phyloP scores from a whole-genome alignment of 2,888 invertebrate species.

The Parnassius smintheus region DNA sequence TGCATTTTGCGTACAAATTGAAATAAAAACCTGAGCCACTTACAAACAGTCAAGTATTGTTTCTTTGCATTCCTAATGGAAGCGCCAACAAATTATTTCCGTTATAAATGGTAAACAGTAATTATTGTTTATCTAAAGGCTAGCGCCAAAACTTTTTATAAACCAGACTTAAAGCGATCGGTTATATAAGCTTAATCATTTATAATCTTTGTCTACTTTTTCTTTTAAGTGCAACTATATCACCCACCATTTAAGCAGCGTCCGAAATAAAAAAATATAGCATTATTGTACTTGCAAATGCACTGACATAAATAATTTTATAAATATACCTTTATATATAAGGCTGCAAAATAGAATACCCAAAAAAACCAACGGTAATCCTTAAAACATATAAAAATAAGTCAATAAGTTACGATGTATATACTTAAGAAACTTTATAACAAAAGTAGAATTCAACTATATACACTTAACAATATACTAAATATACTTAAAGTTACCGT shows the following conservation, averaged over 20 bases:
- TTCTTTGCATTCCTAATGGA: slow-evolving; percentile 58
- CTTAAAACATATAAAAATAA: background rate
- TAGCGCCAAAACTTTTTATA: slow-evolving; percentile 25
- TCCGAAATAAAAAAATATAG: slow-evolving; percentile 61
- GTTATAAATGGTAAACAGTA: slow-evolving; percentile 2
- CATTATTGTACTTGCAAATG: slow-evolving; percentile 32
- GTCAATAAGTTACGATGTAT: background rate
- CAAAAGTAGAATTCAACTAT: background rate
- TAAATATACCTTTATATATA: slow-evolving; percentile 1
- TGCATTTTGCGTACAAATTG: too few relatives aligned
- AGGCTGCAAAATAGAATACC: slow-evolving; percentile 2
- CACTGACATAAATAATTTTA: slow-evolving; percentile 23
- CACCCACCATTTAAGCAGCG: slow-evolving; percentile 80
- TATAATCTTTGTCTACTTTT: slow-evolving; percentile 82
- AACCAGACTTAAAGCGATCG: slow-evolving; percentile 22
- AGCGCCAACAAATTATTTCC: slow-evolving; percentile 53
- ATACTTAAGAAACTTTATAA: background rate
- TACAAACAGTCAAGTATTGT: slow-evolving; percentile 7
- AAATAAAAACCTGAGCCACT: slow-evolving; percentile 16
- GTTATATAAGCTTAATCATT: slow-evolving; percentile 62
- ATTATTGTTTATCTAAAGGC: slow-evolving; percentile 25
- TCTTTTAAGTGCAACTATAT: slow-evolving; percentile 79
- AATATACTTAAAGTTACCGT: slow-evolving; percentile 1
- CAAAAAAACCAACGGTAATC: slow-evolving; percentile 17
- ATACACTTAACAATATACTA: too few relatives aligned